Conservation (phyloP, 2,888 invertebrate genomes). For the Crepidodera aurea region DNA sequence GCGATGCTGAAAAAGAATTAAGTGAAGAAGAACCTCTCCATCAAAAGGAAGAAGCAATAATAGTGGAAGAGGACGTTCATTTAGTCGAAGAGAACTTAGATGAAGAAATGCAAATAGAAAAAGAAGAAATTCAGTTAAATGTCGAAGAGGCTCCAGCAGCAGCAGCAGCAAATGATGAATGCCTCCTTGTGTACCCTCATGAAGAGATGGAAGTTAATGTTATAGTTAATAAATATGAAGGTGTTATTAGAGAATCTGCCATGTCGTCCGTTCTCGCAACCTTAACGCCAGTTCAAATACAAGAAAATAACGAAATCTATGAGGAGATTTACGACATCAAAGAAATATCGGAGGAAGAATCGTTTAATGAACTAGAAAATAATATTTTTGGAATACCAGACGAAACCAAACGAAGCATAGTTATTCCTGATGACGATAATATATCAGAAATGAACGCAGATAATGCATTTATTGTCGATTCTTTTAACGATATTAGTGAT, state of each 20-base stretch:
- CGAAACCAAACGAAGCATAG: background rate
- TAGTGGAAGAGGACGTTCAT: no score
- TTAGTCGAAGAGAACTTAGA: no score
- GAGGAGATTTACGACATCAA: constrained; percentile 24
- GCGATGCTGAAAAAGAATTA: background rate
- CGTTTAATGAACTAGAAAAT: constrained; percentile 28
- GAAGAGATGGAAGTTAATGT: background rate
- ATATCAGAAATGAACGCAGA: constrained; percentile 24
- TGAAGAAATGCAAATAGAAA: no score
- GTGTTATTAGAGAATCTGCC: no score
- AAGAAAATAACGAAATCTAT: constrained; percentile 35
- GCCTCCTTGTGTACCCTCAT: background rate
- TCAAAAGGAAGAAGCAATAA: no score
- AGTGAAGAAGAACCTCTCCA: background rate
- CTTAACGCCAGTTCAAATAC: background rate
- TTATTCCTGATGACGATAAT: background rate
- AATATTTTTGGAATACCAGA: constrained; percentile 31
- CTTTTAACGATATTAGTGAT: constrained; percentile 11
- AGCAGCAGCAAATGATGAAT: background rate
- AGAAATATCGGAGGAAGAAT: background rate
- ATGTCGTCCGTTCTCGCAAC: background rate
- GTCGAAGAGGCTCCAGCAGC: no score
- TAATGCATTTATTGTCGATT: constrained; percentile 25
- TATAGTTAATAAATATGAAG: no score
- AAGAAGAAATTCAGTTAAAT: no score